These are phyloP conservation scores for Gadus chalcogrammus DNA, from an alignment of 2,113 vertebrate species.

Conservation along the genomic window DNA sequence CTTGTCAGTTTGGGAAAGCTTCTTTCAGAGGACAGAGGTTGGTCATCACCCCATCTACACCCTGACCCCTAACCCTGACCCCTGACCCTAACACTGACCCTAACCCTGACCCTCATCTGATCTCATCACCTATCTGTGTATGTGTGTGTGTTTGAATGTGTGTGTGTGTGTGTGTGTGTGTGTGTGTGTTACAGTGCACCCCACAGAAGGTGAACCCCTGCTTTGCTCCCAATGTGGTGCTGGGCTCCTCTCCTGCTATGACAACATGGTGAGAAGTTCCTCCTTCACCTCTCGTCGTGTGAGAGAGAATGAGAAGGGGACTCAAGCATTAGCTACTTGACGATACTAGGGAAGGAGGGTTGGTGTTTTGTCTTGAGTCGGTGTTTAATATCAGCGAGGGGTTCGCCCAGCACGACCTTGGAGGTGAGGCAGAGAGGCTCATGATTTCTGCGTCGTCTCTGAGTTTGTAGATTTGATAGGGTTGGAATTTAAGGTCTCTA, in stretches of 20 bases:
- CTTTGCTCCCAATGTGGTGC: slow-evolving; percentile 58
- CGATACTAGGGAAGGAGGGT: no score
- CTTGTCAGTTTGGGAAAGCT: slow-evolving; percentile 67
- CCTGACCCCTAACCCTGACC: no score
- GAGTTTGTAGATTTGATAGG: neutral
- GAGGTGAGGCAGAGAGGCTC: no score
- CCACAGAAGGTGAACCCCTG: slow-evolving; percentile 37
- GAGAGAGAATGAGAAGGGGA: neutral
- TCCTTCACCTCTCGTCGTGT: neutral
- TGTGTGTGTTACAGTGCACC: slow-evolving; percentile 43
- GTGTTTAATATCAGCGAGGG: no score
- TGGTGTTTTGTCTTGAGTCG: no score
- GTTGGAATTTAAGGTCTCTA: neutral
- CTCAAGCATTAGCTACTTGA: no score
- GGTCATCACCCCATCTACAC: slow-evolving; percentile 9
- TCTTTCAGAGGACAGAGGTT: slow-evolving; percentile 59
- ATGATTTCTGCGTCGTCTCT: no score
- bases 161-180: slow-evolving; percentile 5
- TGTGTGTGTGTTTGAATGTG: slow-evolving; percentile 13
- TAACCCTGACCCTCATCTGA: no score
- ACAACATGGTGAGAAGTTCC: slow-evolving; percentile 53
- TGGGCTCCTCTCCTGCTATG: slow-evolving; percentile 52
- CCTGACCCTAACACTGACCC: no score
- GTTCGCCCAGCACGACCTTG: no score
- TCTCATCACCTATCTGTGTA: neutral